phyloP scores from a whole-genome alignment of 2,888 invertebrate genomes.

The Empis stercorea region DNA sequence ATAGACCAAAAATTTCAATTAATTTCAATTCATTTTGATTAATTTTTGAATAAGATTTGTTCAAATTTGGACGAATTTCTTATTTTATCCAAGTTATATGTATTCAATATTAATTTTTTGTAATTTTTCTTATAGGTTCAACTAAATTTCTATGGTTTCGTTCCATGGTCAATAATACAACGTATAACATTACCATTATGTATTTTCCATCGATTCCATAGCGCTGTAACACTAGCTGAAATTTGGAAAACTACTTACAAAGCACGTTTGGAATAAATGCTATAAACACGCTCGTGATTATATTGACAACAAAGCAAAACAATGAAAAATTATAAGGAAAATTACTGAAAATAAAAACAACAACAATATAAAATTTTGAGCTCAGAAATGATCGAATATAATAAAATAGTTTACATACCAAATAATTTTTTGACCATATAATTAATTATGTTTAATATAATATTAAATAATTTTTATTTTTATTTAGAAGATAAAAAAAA shows the following conservation, averaged over 20 bases:
- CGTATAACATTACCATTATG: constrained; percentile 86
- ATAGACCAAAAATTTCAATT: too few species aligned
- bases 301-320: constrained; percentile 1
- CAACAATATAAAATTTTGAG: not conserved
- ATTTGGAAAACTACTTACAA: constrained; percentile 95
- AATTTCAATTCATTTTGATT: too few species aligned
- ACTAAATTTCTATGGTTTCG: constrained; percentile 83
- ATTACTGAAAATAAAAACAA: not conserved
- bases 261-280: constrained; percentile 70
- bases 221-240: constrained; percentile 86
- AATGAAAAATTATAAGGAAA: not conserved
- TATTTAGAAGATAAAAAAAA: too few species aligned
- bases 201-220: constrained; percentile 94
- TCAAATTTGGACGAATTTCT: too few species aligned
- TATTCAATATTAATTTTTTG: too few species aligned
- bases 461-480: too few species aligned
- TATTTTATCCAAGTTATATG: too few species aligned
- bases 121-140: constrained; percentile 43
- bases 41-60: too few species aligned
- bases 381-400: not conserved
- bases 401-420: too few species aligned
- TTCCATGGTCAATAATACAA: constrained; percentile 87
- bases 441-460: too few species aligned
- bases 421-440: too few species aligned
- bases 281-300: not conserved